Percentiles rank a stretch among this genome's conserved stretches.
phyloP scores from a whole-genome alignment of 2,113 vertebrate genomes.

The Hassar affinis region DNA sequence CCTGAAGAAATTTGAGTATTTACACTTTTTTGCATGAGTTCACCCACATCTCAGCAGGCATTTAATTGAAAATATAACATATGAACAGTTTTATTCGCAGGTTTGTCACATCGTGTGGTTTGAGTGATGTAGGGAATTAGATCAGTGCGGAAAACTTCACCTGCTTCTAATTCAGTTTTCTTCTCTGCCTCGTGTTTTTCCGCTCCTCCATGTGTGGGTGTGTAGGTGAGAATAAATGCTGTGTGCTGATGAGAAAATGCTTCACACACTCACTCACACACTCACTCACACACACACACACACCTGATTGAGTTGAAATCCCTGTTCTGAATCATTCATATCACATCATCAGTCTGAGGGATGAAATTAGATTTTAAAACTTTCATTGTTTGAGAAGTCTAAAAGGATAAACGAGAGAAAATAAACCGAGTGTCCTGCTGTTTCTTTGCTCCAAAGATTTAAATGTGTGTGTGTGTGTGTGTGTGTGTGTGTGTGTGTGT shows the following conservation, averaged over 20 bases:
- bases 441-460: neutral
- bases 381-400: conserved; percentile 22
- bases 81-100: neutral
- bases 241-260: neutral
- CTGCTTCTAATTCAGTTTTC: neutral
- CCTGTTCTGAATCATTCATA: conserved; percentile 13
- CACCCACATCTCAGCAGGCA: neutral
- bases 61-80: neutral
- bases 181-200: neutral
- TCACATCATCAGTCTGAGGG: neutral
- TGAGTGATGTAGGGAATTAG: neutral
- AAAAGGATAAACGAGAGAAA: conserved; percentile 16
- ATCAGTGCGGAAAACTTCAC: neutral
- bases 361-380: conserved; percentile 10
- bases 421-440: neutral
- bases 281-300: neutral
- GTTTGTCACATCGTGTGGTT: neutral
- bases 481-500: neutral
- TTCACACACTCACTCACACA: neutral
- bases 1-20: neutral
- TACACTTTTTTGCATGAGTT: neutral
- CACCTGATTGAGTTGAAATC: conserved; percentile 1
- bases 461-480: neutral
- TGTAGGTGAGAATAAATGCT: neutral
- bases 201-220: neutral